Conservation (phyloP, 2,888 invertebrate genomes). For the Lochmaea capreae region DNA sequence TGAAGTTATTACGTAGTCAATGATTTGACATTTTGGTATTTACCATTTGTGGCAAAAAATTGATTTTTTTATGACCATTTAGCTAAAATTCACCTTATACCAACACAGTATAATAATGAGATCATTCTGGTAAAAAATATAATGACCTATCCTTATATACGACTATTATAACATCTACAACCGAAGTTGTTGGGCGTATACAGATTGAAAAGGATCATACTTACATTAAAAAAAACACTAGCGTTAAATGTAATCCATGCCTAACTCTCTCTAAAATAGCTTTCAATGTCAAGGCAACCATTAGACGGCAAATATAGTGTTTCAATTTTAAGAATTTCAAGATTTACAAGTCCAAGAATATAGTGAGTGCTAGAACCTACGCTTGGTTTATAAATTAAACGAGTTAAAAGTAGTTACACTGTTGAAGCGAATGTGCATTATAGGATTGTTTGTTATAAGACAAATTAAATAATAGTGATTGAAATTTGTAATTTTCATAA, state of each 20-base stretch:
- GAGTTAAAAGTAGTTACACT: background rate
- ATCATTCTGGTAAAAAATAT: background rate
- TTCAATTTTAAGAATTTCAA: conserved; percentile 13
- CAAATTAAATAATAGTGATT: conserved; percentile 9
- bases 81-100: too few relatives aligned
- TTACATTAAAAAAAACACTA: background rate
- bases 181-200: background rate
- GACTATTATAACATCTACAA: background rate
- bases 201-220: background rate
- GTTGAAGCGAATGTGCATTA: background rate
- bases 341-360: conserved; percentile 18
- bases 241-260: conserved; percentile 9
- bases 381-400: background rate
- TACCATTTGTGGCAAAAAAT: too few relatives aligned
- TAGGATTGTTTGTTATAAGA: background rate
- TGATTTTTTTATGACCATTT: too few relatives aligned
- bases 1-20: too few relatives aligned
- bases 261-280: conserved; percentile 12
- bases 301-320: background rate
- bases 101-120: too few relatives aligned
- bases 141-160: background rate
- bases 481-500: background rate
- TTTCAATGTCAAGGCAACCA: conserved; percentile 16
- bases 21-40: too few relatives aligned
- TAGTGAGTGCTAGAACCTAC: conserved; percentile 9